phyloP scores from a whole-genome alignment of 2,888 invertebrate species.

The Chorisops tibialis region DNA sequence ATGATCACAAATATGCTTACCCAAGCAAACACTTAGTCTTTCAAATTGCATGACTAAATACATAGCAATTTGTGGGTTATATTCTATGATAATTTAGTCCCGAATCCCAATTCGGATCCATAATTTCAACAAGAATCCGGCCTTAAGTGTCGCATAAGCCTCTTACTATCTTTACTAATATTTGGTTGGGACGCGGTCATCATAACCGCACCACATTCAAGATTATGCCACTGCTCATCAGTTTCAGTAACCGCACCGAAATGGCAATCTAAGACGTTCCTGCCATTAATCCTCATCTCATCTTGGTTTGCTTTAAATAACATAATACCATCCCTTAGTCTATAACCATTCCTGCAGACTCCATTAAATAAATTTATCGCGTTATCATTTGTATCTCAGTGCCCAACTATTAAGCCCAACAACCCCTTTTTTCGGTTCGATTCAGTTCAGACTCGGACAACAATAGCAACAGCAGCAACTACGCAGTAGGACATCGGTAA shows the following conservation, averaged over 20 bases:
- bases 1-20: neutral
- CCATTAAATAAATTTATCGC: constrained; percentile 32
- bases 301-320: constrained; percentile 4
- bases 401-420: constrained; percentile 22
- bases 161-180: constrained; percentile 21
- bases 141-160: constrained; percentile 13
- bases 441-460: neutral
- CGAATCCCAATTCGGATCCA: constrained; percentile 6
- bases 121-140: constrained; percentile 21
- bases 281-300: constrained; percentile 13
- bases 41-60: no score
- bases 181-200: constrained; percentile 19
- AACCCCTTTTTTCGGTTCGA: constrained; percentile 2
- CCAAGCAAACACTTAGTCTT: neutral
- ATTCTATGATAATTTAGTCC: no score
- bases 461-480: constrained; percentile 11
- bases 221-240: constrained; percentile 17
- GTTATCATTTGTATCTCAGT: constrained; percentile 29
- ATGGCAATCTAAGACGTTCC: constrained; percentile 20
- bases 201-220: neutral
- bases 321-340: constrained; percentile 8
- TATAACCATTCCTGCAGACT: constrained; percentile 10
- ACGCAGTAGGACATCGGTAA: neutral
- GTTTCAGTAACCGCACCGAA: constrained; percentile 14
- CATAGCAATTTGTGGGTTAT: neutral